Evolutionary conservation across 2,888 invertebrate species (phyloP), one percentile per base, ranked within the genome.

Genomic region (Lymantria dispar): DNA sequence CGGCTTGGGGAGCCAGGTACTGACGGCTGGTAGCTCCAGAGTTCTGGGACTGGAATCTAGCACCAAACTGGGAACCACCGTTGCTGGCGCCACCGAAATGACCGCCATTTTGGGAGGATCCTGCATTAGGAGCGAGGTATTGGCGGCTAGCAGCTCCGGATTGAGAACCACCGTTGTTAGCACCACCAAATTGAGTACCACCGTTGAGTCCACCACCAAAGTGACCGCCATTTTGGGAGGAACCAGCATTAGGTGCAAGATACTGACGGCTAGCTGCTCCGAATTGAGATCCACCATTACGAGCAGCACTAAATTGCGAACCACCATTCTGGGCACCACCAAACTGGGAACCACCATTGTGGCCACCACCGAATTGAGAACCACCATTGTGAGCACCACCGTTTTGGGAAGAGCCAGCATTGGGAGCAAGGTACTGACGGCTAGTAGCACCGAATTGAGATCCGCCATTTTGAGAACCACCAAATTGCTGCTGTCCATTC

Each of bases 1-100:
- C 31, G 15, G 70, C 50, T 52, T 76, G 79, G 2, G 88, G 87
- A 8, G 86, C 75, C 57, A 84, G 70, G 71, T 89, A 88, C 58
- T 89, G 87, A 48, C 83, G 83, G 7, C 13, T 44, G 10, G 43
- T 10, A 36, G 8, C 13, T 8, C 42, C 42, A 15, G 68, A 64
- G 55, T 78, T 76, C 29, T 68, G 64, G n/a, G 45, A 8, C 29
- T 33, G 36, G 42, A 42, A 42, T n/a, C 42, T 42, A 30, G 29
- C 10, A 22, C 36, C 36, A 29, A 41, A 37, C 9, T 44, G 48
- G 8, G 15, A 36, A 13, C 40, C 47, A 14, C 30, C 42, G 13
- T 14, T 41, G 12, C 41, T 36, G 3, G 43, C 22, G 12, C 41
- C 14, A 12, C 33, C 22, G n/a, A 42, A 33, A n/a, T 40, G 48